phyloP scores from a whole-genome alignment of 2,113 vertebrate genomes.

The Bujurquina vittata region DNA sequence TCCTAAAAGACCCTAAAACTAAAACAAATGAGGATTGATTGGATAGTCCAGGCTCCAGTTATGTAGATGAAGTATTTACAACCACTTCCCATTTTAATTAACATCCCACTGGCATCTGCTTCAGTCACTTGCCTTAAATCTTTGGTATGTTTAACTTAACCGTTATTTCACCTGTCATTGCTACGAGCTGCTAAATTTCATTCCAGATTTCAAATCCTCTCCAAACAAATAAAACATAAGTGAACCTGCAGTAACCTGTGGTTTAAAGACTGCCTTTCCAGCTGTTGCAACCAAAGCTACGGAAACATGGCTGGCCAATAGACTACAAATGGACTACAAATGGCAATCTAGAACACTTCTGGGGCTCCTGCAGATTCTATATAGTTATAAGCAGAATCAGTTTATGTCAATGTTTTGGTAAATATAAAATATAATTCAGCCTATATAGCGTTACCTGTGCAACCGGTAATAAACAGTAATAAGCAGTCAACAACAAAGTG shows the following conservation, averaged over 20 bases:
- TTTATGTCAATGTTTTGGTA: neutral
- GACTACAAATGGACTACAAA: neutral
- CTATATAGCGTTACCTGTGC: neutral
- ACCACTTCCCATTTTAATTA: neutral
- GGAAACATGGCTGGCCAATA: neutral
- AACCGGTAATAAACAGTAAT: neutral
- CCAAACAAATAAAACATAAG: neutral
- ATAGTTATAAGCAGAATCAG: neutral
- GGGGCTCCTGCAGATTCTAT: neutral
- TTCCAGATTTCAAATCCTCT: neutral
- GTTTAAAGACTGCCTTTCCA: neutral
- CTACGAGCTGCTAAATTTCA: neutral
- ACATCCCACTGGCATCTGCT: neutral
- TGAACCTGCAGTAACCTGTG: neutral
- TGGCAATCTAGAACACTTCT: neutral
- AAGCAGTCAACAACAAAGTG: neutral
- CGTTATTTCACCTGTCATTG: neutral
- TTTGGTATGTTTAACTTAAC: neutral
- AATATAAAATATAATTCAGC: neutral
- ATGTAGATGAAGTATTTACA: neutral
- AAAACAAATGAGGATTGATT: neutral
- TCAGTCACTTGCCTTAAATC: rapidly evolving
- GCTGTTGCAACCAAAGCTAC: neutral
- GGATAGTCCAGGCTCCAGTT: neutral
- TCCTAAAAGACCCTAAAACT: too few relatives aligned